A percentile compares a stretch with the other conserved stretches of the same genome.
These are phyloP conservation scores for Apeltes quadracus DNA, from an alignment of 2,113 vertebrate genomes.

Conservation along the genomic window DNA sequence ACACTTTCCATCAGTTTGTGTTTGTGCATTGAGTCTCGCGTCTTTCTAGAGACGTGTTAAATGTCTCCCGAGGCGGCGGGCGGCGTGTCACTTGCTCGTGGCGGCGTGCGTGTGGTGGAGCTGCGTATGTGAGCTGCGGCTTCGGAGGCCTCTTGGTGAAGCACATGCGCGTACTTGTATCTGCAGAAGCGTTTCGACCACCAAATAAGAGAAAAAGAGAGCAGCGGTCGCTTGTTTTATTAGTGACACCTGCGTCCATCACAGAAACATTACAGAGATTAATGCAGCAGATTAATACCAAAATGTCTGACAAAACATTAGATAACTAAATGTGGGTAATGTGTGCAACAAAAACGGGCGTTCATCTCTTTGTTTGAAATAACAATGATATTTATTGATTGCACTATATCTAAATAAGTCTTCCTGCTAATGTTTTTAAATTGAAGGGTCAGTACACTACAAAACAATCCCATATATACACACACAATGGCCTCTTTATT, in stretches of 20 bases:
- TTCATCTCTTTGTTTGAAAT: background rate
- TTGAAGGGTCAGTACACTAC: background rate
- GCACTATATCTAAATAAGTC: background rate
- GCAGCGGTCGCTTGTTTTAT: slow-evolving; percentile 19
- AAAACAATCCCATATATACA: background rate
- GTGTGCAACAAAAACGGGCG: background rate
- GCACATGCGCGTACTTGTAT: background rate
- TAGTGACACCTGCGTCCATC: background rate
- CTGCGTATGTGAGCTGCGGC: slow-evolving; percentile 48
- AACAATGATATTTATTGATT: background rate
- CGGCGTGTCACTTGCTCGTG: no score
- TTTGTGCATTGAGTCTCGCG: background rate
- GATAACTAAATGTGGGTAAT: background rate
- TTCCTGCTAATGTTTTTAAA: background rate
- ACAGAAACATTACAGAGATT: background rate
- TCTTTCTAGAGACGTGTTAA: slow-evolving; percentile 5
- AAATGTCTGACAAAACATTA: background rate
- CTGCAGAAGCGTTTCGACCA: slow-evolving; percentile 15
- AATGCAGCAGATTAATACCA: background rate
- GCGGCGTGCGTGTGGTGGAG: background rate
- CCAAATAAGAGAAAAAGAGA: background rate
- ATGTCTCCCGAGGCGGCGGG: slow-evolving; percentile 23
- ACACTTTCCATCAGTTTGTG: slow-evolving; percentile 42
- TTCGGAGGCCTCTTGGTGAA: slow-evolving; percentile 27
- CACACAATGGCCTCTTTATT: background rate